Base-by-base conservation (phyloP, 2,888 invertebrate genomes). In the Ligdia adustata region DNA sequence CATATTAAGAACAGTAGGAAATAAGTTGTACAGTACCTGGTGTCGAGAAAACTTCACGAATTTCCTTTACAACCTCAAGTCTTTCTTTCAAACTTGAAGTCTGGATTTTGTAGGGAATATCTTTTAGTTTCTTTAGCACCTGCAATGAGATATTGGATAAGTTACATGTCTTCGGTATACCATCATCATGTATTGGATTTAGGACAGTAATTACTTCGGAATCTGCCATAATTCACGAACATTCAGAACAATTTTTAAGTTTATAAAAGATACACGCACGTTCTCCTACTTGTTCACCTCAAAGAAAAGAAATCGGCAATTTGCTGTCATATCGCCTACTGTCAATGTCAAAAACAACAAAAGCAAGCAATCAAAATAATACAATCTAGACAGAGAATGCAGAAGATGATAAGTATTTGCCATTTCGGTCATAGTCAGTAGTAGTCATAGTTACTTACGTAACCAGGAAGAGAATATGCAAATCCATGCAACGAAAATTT, bases 61-160 rank as follows among this genome's bases (percentile, higher is more conserved):
- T 93, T 89, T 93, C 92, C 66, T 93, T 82, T 55, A 95, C 87
- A 68, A 94, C 91, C 75, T 92, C 89, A 73, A 92, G 92, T 71
- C 95, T 91, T 71, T 93, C 94, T 72, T 92, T 94, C 73, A 93
- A 87, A 83, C 94, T 95, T 59, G 94, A 91, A 69, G 93, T 93
- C 79, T 95, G 95, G 68, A 95, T 92, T 82, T 92, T 93, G 76
- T 92, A 92, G 46, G 94, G 94, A 69, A 95, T 90, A 90, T 95
- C 95, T 81, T 94, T 94, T 62, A 95, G 85, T 70, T 92, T 93
- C 82, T 91, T 93, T 60, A 92, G 82, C 62, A 94, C 86, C 94
- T 95, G 85, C 47, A 48, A 42, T 4, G 16, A 4, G 9, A 43
- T n/a, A 24, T 22, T 13, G 3, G 11, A 9, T 31, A 5, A 31